Evolutionary conservation across 2,113 vertebrate genomes (phyloP), one percentile per base, ranked within the genome.

Genomic region (Brienomyrus longianalis): DNA sequence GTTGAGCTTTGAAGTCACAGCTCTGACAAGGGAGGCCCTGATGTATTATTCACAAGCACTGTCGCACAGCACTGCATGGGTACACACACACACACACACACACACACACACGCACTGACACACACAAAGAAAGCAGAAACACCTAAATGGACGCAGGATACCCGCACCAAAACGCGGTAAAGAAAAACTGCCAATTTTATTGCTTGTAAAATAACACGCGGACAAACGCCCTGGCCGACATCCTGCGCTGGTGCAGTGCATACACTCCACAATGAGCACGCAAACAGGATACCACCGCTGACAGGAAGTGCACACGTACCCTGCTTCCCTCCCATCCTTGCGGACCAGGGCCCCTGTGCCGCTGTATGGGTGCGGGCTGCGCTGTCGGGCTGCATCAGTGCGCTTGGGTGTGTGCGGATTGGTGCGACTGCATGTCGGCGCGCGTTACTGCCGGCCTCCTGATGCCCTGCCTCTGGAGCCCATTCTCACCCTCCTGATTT

Each of bases 1-100:
- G 92, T 93, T 93, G 92, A 93, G 93, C 95, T 96, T 96, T 96
- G 95, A 95, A 96, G 95, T 96, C 91, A 87, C 92, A 91, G 91
- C 93, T 95, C 93, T 95, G 95, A 95, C 94, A 92, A 95, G 95
- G 94, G 94, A 95, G 94, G 31, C 90, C 51, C 92, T 96, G 95
- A 96, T 96, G 95, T 96, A 96, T 96, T 95, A 96, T 96, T 96
- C 95, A 96, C 93, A 47, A 94, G 92, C 90, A 89, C 93, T 80
- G 89, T 94, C 90, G 62, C 93, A 92, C 92, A 91, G 89, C 91
- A 91, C 89, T 77, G 31, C 89, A 43, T 47, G 86, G 50, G 86
- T 88, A 39, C 87, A 84, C 62, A 45, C 90, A 86, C 89, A 86
- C 84, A 74, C 90, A 80, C 88, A 85, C 48, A 52, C 87, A 84